Percentiles rank a stretch among this genome's conserved stretches.
Evolutionary conservation across 2,888 invertebrate species (phyloP).

Genomic region (Buathra laborator): DNA sequence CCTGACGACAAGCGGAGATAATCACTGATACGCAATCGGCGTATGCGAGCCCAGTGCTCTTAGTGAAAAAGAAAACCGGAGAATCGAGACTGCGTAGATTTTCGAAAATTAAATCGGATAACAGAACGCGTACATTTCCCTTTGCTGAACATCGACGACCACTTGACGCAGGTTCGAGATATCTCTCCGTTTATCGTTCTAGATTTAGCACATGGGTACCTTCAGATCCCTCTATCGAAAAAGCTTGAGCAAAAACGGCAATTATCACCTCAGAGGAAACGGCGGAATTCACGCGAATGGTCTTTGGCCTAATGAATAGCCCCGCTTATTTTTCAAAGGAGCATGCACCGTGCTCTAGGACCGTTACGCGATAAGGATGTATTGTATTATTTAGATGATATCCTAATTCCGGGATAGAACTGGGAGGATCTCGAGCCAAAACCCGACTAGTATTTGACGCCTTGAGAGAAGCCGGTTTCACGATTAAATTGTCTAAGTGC

Average conservation of each 20-base stretch:
- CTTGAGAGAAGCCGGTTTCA: slow-evolving; percentile 68
- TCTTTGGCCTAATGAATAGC: too few relatives aligned
- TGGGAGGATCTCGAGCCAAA: slow-evolving; percentile 70
- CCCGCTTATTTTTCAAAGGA: too few relatives aligned
- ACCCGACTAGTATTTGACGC: slow-evolving; percentile 50
- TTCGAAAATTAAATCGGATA: background rate
- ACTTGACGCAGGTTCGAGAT: background rate
- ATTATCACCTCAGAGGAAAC: too few relatives aligned
- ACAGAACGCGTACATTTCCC: background rate
- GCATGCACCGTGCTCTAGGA: slow-evolving; percentile 36
- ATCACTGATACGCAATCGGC: background rate
- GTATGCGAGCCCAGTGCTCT: background rate
- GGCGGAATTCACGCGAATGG: too few relatives aligned
- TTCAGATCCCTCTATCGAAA: too few relatives aligned
- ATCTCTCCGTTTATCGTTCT: too few relatives aligned
- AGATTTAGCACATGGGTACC: too few relatives aligned
- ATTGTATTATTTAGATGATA: slow-evolving; percentile 70
- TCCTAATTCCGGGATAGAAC: slow-evolving; percentile 48
- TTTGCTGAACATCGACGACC: background rate
- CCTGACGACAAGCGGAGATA: background rate
- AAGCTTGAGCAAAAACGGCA: too few relatives aligned
- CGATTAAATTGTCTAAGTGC: slow-evolving; percentile 75
- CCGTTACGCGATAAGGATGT: slow-evolving; percentile 62
- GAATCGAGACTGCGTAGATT: background rate
- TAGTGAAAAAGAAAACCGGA: background rate